These are phyloP conservation scores for Alloscopus bannaensis DNA, from an alignment of 2,888 invertebrate genomes.

Conservation along the genomic window DNA sequence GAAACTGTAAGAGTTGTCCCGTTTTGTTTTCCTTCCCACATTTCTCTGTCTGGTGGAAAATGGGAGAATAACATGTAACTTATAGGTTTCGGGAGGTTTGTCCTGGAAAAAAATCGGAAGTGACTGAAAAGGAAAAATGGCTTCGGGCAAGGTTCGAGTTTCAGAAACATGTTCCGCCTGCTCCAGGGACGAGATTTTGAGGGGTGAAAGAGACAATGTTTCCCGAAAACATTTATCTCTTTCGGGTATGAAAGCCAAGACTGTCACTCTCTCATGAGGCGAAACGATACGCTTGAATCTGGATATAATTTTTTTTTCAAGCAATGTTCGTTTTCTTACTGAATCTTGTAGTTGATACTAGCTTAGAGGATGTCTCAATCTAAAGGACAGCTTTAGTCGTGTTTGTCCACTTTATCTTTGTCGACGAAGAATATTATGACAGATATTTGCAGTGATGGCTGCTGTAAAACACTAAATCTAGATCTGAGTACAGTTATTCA, in stretches of 20 bases:
- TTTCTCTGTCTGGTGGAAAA: neutral
- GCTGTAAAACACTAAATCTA: too few species aligned
- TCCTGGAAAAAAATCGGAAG: constrained; percentile 1
- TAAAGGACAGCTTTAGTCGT: too few species aligned
- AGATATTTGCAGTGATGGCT: too few species aligned
- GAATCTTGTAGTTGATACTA: too few species aligned
- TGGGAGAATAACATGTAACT: neutral
- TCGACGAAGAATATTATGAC: too few species aligned
- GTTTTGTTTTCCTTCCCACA: neutral
- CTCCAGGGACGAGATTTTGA: neutral
- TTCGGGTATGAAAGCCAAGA: constrained; percentile 40
- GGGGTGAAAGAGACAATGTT: neutral
- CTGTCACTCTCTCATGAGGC: neutral
- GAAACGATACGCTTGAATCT: neutral
- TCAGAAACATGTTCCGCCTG: neutral
- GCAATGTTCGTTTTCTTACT: too few species aligned
- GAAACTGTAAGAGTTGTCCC: constrained; percentile 16
- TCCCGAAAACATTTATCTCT: constrained; percentile 38
- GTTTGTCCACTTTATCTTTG: too few species aligned
- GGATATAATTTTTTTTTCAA: too few species aligned
- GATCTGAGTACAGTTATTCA: too few species aligned
- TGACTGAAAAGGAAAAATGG: constrained; percentile 1
- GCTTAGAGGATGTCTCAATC: too few species aligned
- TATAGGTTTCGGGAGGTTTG: neutral
- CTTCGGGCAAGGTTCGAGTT: neutral